Evolutionary conservation across 2,797 vertebrate species (phyloP), one percentile per base, ranked within the genome.

Genomic region (Myotis pilosus): DNA sequence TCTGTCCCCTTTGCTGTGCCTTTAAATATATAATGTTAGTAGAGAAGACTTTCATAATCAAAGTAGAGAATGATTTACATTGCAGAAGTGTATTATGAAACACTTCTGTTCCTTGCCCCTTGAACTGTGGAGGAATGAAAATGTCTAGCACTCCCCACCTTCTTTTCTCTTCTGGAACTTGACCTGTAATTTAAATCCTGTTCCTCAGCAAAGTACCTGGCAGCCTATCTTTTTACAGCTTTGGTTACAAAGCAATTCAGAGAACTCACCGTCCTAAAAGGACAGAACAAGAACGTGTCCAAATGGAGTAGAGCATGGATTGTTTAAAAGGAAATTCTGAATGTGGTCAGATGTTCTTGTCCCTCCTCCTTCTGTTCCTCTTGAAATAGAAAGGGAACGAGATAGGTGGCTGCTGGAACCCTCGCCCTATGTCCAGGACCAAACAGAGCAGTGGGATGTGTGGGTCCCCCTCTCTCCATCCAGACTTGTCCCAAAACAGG

Each of bases 71-170:
- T 55, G 71, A 91, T 88, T 93, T 60, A 68, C 87, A 57, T 20
- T 20, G 69, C 89, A 81, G 89, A 84, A 36, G 7, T 38, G 16
- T 78, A 84, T 91, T 91, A 87, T 91, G 94, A 94, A 94, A 92
- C 89, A 94, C 92, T 92, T 94, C 69, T 76, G 74, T 89, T 66
- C 79, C 83, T 92, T 92, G 92, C 68, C 87, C 72, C 82, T 85
- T 96, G 92, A 94, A 95, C 95, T 93, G 53, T 2, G 49, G 49
- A 74, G 88, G 82, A 83, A 68, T 44, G 91, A 51, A 88, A 55
- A 75, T 71, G 74, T 93, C 93, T 87, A 8, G 28, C 80, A 8
- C 12, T 2, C 47, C 66, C 74, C 44, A 85, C 62, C 53, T 68
- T 85, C 82, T 62, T 82, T 68, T 53, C 78, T 83, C 13, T 9